Conservation (phyloP, 2,113 vertebrate genomes). For the Rana temporaria region DNA sequence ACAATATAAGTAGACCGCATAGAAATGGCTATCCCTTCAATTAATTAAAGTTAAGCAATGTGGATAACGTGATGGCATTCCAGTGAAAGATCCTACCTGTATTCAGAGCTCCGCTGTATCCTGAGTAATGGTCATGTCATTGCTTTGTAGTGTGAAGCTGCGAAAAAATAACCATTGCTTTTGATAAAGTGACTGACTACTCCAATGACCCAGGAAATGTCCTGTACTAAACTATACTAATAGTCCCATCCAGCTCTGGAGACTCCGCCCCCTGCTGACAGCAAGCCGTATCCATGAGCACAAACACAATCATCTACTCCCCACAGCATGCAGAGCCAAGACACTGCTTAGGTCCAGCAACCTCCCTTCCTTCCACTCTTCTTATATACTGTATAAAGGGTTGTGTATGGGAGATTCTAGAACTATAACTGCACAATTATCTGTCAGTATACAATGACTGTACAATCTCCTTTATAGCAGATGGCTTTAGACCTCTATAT, state of each 20-base stretch:
- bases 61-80: too few relatives aligned
- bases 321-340: neutral
- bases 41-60: too few relatives aligned
- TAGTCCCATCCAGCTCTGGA: neutral
- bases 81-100: neutral
- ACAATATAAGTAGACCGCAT: too few relatives aligned
- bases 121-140: neutral
- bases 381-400: too few relatives aligned
- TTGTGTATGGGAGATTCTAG: too few relatives aligned
- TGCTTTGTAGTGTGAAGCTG: neutral
- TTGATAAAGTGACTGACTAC: neutral
- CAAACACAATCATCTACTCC: constrained; percentile 26
- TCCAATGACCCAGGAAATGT: neutral
- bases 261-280: constrained; percentile 25
- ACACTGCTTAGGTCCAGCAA: neutral
- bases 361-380: too few relatives aligned
- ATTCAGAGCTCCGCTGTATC: neutral
- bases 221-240: neutral
- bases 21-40: too few relatives aligned
- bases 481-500: too few relatives aligned
- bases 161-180: neutral
- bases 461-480: too few relatives aligned
- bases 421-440: too few relatives aligned
- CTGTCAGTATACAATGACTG: too few relatives aligned
- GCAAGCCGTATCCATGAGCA: constrained; percentile 39